phyloP scores from a whole-genome alignment of 2,888 invertebrate genomes.

The Rhimphoctona megacephalus region DNA sequence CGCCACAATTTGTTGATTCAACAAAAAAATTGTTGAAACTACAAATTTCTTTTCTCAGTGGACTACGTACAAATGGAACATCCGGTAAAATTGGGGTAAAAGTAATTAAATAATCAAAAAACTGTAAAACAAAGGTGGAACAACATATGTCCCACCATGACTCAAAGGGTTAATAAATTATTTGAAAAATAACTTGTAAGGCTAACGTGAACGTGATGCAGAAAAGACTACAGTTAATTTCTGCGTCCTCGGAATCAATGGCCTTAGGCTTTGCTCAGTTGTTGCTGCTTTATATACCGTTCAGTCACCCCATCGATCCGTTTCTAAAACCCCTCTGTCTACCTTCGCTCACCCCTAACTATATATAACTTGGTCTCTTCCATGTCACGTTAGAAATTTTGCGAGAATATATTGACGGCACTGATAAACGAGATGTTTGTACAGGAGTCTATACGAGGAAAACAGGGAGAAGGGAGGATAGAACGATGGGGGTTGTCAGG shows the following conservation, averaged over 20 bases:
- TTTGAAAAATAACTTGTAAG: neutral
- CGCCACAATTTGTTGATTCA: too few relatives aligned
- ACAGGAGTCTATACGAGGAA: neutral
- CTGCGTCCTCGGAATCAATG: neutral
- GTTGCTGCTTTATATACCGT: constrained; percentile 32
- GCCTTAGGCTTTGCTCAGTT: constrained; percentile 15
- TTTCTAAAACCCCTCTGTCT: constrained; percentile 33
- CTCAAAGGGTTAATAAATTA: too few relatives aligned
- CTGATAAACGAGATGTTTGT: constrained; percentile 11
- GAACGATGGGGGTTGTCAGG: neutral
- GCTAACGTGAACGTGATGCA: neutral
- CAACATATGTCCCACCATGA: too few relatives aligned
- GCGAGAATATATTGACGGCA: constrained; percentile 11
- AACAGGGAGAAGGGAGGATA: neutral
- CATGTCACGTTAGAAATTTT: constrained; percentile 10
- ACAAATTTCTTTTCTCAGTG: too few relatives aligned
- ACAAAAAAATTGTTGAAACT: too few relatives aligned
- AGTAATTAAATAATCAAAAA: too few relatives aligned
- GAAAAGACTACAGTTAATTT: neutral
- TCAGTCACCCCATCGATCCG: constrained; percentile 61
- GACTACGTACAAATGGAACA: too few relatives aligned
- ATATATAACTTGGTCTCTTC: neutral
- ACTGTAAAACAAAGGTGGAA: too few relatives aligned
- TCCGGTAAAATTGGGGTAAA: too few relatives aligned
- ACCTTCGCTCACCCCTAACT: neutral